Base-by-base conservation (phyloP, 2,797 vertebrate genomes). In the Meda fulgida region DNA sequence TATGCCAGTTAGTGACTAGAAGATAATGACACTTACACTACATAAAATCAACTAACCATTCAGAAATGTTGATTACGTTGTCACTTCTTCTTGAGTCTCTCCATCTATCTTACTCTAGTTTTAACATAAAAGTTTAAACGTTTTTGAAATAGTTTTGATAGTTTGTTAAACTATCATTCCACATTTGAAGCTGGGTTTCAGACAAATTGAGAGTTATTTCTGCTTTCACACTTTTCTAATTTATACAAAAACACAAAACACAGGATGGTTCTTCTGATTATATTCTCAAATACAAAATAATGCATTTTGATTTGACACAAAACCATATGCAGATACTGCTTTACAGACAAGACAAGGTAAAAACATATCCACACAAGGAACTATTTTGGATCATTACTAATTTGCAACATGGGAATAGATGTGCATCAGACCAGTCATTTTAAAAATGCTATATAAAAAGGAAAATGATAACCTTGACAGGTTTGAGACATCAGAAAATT, bases 311-410 rank as follows among this genome's bases (percentile, higher is more conserved):
- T 92, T 92, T 78, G 92, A 94, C 94, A 93, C 91, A 95, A 91
- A 94, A 93, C 91, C 92, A 93, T 90, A 93, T 95, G 94, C 93
- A 93, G 91, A 92, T 91, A 93, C 8, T 89, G 91, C 93, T 92
- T 92, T 88, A 92, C 89, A 95, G 92, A 94, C 93, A 90, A 92
- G 63, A 86, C 95, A 95, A 94, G 51, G 90, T 95, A 95, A 94
- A 96, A 94, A 95, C 94, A 89, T 88, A 90, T 91, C 86, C 87
- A 90, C 89, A 89, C 86, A 85, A 86, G 73, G 88, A 89, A 84
- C 89, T 87, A 78, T 46, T 87, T 88, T 86, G 86, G 86, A 86
- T 90, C 87, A 89, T 86, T 78, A 89, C 84, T 85, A 80, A 85
- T 80, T 43, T 80, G 77, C 16, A 90, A 88, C 80, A 75, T 85